Evolutionary conservation across 2,888 invertebrate species (phyloP), one percentile per base, ranked within the genome.

Genomic region (Lepidochrysops patricia): DNA sequence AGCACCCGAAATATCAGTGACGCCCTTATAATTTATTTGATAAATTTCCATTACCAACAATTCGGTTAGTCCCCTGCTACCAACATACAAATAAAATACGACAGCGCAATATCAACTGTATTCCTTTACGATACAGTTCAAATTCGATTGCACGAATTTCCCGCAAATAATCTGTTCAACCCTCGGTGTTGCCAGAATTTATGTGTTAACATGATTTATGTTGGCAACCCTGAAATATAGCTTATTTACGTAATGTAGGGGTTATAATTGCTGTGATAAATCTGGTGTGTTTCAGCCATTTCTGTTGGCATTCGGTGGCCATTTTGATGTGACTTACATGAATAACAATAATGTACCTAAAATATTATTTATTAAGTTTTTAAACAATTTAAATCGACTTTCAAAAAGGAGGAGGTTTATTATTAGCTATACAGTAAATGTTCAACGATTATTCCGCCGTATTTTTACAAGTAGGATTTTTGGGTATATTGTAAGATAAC

Each of bases 131-230:
- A 37, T 26, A 57, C 35, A 13, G 37, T 26, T 32, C 25, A 34
- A 12, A 27, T 43, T 43, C 1, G 3, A 43, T 54, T 2, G 29
- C 19, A 9, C 12, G 29, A 13, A 19, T 32, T 54, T 52, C 58
- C 32, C 50, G 34, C 32, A 50, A 50, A 32, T 50, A 50, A 50
- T 58, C 58, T 58, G 58, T 58, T 68, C 65, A 66, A 66, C 68
- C 66, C 63, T 74, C 73, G 71, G 79, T 79, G 77, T 70, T 78
- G 72, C 73, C 79, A 78, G 70, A 82, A 85, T 85, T 84, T 84
- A 85, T 85, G 86, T 86, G 86, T 83, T 86, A 87, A 85, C 84
- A 86, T 87, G 86, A 83, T 83, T 83, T 83, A 83, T 82, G 72
- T 66, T 72, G 71, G 72, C 74, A 74, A 69, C 76, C 78, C 60